A percentile compares a stretch with the other conserved stretches of the same genome.
These are phyloP conservation scores for Drosophila gunungcola DNA, from an alignment of 1,140 invertebrate genomes.

Conservation along the genomic window DNA sequence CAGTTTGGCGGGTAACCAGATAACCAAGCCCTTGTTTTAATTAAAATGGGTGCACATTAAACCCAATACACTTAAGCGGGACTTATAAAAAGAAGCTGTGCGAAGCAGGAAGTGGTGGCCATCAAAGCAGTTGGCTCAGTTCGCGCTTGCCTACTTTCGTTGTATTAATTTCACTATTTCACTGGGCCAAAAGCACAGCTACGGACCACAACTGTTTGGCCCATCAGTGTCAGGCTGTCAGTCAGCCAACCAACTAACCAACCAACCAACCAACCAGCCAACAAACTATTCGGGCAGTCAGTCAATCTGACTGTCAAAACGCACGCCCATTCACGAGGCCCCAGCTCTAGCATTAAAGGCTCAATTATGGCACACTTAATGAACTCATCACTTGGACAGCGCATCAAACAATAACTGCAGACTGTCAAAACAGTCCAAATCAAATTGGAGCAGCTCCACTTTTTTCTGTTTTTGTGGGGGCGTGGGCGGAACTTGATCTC, in stretches of 20 bases:
- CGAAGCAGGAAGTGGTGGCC: constrained; percentile 62
- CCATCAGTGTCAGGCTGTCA: constrained; percentile 69
- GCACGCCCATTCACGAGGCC: constrained; percentile 72
- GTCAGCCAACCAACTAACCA: constrained; percentile 17
- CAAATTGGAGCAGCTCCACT: constrained; percentile 4
- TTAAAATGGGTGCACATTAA: constrained; percentile 72
- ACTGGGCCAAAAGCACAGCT: constrained; percentile 47
- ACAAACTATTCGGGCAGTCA: constrained; percentile 36
- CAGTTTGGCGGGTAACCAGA: constrained; percentile 23
- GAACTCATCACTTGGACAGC: constrained; percentile 81
- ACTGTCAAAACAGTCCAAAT: constrained; percentile 70
- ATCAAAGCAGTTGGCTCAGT: constrained; percentile 39
- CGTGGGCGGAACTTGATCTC: constrained; percentile 50
- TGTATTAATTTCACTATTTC: constrained; percentile 79
- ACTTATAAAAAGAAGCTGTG: constrained; percentile 48
- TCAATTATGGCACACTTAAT: constrained; percentile 81
- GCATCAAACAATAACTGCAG: constrained; percentile 80
- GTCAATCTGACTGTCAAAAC: constrained; percentile 66
- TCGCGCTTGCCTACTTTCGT: constrained; percentile 66
- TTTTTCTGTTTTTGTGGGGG: not conserved
- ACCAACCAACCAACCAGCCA: too few species aligned
- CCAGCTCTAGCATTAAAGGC: constrained; percentile 65
- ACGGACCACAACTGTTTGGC: constrained; percentile 13
- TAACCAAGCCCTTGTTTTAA: constrained; percentile 73
- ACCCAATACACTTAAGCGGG: constrained; percentile 63